These are phyloP conservation scores for Drosophila siamana DNA, from an alignment of 2,888 invertebrate genomes.

Conservation along the genomic window DNA sequence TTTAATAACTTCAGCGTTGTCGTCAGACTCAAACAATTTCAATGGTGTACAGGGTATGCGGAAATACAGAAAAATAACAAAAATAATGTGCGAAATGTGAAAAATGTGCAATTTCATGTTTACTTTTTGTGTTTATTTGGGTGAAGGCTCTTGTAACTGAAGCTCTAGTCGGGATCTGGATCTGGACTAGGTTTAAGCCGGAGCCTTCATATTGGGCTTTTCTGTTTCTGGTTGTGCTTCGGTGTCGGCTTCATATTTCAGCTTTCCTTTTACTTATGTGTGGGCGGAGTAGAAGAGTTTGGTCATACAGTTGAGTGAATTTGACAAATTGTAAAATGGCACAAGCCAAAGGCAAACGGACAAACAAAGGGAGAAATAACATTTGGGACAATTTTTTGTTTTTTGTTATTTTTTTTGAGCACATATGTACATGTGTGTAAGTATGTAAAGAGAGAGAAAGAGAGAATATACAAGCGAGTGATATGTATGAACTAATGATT, in stretches of 20 bases:
- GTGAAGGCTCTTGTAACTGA: conserved; percentile 26
- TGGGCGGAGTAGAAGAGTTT: conserved; percentile 22
- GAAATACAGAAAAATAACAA: conserved; percentile 43
- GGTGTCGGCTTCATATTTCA: conserved; percentile 47
- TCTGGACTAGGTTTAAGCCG: conserved; percentile 43
- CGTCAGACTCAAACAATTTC: not conserved
- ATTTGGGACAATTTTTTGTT: conserved; percentile 31
- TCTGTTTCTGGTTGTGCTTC: conserved; percentile 16
- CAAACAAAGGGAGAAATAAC: conserved; percentile 24
- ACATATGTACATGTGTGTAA: conserved; percentile 18
- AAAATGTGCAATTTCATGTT: conserved; percentile 77
- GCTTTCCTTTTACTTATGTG: conserved; percentile 6
- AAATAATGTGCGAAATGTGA: conserved; percentile 69
- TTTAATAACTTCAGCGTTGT: not conserved
- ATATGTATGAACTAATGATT: conserved; percentile 69
- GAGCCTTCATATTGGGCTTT: conserved; percentile 29
- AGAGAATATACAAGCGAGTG: conserved; percentile 27
- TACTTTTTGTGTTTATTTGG: conserved; percentile 52
- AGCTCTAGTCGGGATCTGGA: conserved; percentile 24
- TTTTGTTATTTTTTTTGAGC: conserved; percentile 8
- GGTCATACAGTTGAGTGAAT: conserved; percentile 74
- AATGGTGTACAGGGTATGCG: conserved; percentile 1
- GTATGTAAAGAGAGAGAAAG: conserved; percentile 21
- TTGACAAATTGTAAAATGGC: conserved; percentile 76
- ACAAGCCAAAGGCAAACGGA: conserved; percentile 38